Evolutionary conservation across 2,888 invertebrate species (phyloP), one percentile per base, ranked within the genome.

Genomic region (Heteropelma amictum): DNA sequence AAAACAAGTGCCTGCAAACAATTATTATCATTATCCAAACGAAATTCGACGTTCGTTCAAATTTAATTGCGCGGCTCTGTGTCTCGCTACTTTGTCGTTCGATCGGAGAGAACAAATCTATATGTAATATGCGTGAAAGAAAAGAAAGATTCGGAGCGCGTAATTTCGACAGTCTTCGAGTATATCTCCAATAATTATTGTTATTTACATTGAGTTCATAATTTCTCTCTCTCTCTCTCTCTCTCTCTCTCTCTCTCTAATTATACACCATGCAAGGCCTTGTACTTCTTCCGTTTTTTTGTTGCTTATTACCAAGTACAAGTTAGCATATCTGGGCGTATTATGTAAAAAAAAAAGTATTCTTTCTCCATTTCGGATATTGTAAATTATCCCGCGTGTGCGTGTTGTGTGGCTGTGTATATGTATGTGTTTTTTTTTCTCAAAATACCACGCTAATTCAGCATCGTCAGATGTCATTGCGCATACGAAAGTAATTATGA

Each of bases 381-480:
- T 69, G 68, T 69, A 14, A 64, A 73, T 73, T 68, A 54, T 49
- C 38, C 68, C 58, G 56, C 7, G 58, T 56, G 56, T 33, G 45
- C 38, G 47, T 51, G 30, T 45, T 28, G 40, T 51, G 38, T 68
- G 26, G 10, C 8, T 42, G 14, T 60, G 21, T 3, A 30, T 26
- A 12, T 60, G 19, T 6, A 45, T 33, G 17, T 33, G 21, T n/a
- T 69, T 64, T 69, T 38, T 40, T 14, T 33, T 51, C 33, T 35
- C 28, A 2, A 47, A 67, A 60, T 56, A 71, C 67, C 61, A 67
- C 56, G 49, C 40, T 67, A 60, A 71, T 71, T 71, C 47, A 60
- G 70, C 70, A 75, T 71, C 75, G 65, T 56, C 75, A 53, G 75
- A 75, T 75, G 70, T 70, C 30, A 75, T 75, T 75, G 75, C 75